These are phyloP conservation scores for Pardalotus punctatus DNA, from an alignment of 2,113 vertebrate genomes.

Conservation along the genomic window DNA sequence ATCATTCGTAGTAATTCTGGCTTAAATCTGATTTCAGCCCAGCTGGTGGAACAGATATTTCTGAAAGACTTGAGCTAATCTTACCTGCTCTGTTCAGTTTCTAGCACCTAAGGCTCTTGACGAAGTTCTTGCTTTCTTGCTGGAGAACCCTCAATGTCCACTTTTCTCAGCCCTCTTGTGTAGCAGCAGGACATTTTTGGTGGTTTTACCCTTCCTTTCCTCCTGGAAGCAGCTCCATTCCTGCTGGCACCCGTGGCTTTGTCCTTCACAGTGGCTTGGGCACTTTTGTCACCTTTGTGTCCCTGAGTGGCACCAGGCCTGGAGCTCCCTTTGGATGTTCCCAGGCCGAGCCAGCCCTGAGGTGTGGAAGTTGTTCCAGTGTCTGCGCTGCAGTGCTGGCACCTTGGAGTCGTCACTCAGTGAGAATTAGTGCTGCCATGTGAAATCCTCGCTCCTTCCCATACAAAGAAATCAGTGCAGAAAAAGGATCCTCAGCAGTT, in stretches of 20 bases:
- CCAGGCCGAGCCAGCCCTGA: not conserved
- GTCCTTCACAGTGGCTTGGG: not conserved
- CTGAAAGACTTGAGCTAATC: not conserved
- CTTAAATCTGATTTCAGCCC: not conserved
- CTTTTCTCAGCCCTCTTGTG: not conserved
- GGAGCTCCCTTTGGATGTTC: not conserved
- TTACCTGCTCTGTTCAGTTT: not conserved
- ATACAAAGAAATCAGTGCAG: not conserved
- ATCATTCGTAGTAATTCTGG: not conserved
- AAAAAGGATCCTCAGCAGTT: not conserved
- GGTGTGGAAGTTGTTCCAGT: not conserved
- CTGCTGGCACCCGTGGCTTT: not conserved
- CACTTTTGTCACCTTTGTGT: not conserved
- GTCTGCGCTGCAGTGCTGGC: not conserved
- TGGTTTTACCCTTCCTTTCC: not conserved
- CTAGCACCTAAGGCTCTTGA: not conserved
- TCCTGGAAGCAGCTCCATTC: not conserved
- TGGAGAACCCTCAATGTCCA: accelerated
- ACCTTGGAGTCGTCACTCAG: not conserved
- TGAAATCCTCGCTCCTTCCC: not conserved
- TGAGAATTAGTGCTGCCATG: not conserved
- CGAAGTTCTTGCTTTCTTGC: not conserved
- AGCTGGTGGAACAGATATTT: not conserved
- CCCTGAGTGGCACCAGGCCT: not conserved
- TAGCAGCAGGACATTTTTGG: not conserved